A percentile compares a stretch with the other conserved stretches of the same genome.
Conservation (phyloP, 2,888 invertebrate species). For the Papilio demoleus region DNA sequence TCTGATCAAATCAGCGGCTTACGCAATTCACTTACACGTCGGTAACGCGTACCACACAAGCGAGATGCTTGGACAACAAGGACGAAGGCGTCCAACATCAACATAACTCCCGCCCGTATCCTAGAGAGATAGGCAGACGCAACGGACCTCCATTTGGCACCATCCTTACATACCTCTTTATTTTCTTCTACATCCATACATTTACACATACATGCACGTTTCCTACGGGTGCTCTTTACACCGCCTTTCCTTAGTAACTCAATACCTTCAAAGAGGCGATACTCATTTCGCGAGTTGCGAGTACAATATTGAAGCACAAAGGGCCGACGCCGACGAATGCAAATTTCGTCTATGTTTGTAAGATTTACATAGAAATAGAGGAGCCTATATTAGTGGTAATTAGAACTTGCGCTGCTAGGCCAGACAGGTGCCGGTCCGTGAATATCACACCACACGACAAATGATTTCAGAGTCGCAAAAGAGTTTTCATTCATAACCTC, state of each 20-base stretch:
- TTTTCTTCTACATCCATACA: too few relatives aligned
- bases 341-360: conserved; percentile 73
- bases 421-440: conserved; percentile 44
- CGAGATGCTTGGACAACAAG: too few relatives aligned
- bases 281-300: conserved; percentile 54
- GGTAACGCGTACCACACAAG: too few relatives aligned
- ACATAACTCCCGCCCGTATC: too few relatives aligned
- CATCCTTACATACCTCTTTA: too few relatives aligned
- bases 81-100: neutral
- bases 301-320: conserved; percentile 60
- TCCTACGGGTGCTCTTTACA: too few relatives aligned
- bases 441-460: conserved; percentile 47
- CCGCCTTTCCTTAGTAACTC: too few relatives aligned
- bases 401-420: conserved; percentile 58
- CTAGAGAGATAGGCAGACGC: too few relatives aligned
- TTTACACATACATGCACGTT: too few relatives aligned
- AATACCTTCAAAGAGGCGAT: conserved; percentile 59
- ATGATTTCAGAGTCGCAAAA: conserved; percentile 72
- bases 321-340: conserved; percentile 73
- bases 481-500: conserved; percentile 72
- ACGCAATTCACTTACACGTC: too few relatives aligned
- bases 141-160: too few relatives aligned
- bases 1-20: too few relatives aligned
- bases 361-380: conserved; percentile 80
- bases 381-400: conserved; percentile 65